These are phyloP conservation scores for Peromyscus melanophrys DNA, from an alignment of 2,797 vertebrate species.

Conservation along the genomic window DNA sequence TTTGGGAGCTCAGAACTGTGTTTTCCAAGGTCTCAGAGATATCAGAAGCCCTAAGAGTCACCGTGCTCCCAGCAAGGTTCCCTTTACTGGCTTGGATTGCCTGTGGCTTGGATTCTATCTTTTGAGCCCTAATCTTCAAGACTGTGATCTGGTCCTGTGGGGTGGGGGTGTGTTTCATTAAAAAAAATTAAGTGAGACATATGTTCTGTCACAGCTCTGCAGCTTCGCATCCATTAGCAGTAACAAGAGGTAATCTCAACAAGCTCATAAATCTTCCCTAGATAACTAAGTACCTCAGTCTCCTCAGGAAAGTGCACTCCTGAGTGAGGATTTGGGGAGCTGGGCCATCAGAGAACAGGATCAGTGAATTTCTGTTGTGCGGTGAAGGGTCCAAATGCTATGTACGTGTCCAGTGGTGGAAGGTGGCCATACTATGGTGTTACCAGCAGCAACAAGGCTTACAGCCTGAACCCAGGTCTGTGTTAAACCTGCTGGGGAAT, in stretches of 20 bases:
- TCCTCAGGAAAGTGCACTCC: background rate
- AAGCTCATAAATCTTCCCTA: conserved; percentile 74
- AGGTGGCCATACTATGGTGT: background rate
- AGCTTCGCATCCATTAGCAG: conserved; percentile 62
- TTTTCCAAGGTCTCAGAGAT: conserved; percentile 19
- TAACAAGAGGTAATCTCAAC: conserved; percentile 64
- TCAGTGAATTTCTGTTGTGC: background rate
- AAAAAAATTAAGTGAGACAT: conserved; percentile 53
- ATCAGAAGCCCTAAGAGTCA: background rate
- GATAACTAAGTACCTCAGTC: conserved; percentile 16
- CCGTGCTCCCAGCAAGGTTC: background rate
- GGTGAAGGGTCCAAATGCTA: background rate
- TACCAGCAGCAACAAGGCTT: too few species aligned
- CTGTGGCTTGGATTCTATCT: conserved; percentile 32
- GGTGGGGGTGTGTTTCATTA: background rate
- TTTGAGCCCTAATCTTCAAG: conserved; percentile 5
- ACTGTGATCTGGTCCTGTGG: conserved; percentile 8
- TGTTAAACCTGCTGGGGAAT: background rate
- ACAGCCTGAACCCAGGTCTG: background rate
- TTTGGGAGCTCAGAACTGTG: background rate
- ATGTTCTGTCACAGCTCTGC: conserved; percentile 44
- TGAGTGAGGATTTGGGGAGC: background rate
- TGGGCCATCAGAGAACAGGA: background rate
- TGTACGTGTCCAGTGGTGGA: background rate
- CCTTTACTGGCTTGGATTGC: background rate